Conservation (phyloP, 2,113 vertebrate species). For the Grammomys surdaster region DNA sequence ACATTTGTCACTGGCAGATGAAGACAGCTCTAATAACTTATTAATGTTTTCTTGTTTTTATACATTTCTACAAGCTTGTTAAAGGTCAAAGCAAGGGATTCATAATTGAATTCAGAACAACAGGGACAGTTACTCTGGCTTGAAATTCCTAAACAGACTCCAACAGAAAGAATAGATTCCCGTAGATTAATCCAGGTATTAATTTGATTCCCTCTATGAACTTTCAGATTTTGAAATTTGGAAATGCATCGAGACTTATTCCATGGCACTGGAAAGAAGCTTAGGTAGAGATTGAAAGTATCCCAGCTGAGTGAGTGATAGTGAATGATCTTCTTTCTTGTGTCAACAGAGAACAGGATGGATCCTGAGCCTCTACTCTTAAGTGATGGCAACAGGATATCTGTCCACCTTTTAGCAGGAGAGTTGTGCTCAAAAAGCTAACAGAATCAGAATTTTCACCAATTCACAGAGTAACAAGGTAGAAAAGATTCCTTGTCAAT, state of each 20-base stretch:
- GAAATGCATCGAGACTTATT: not conserved
- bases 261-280: not conserved
- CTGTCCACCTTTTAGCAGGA: not conserved
- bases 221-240: constrained; percentile 14
- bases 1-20: constrained; percentile 55
- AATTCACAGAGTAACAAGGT: not conserved
- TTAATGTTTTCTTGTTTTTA: constrained; percentile 70
- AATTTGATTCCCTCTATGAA: not conserved
- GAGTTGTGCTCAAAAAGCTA: not conserved
- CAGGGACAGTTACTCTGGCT: not conserved
- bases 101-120: constrained; percentile 56
- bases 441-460: not conserved
- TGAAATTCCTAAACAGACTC: not conserved
- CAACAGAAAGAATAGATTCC: not conserved
- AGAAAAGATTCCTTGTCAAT: not conserved
- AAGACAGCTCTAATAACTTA: constrained; percentile 55
- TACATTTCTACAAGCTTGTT: constrained; percentile 62
- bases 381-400: not conserved
- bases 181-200: not conserved
- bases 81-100: constrained; percentile 73
- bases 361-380: not conserved
- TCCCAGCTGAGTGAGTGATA: not conserved
- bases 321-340: not conserved
- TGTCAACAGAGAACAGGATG: not conserved
- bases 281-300: not conserved